Evolutionary conservation across 2,888 invertebrate species (phyloP).

Genomic region (Acronicta psi): DNA sequence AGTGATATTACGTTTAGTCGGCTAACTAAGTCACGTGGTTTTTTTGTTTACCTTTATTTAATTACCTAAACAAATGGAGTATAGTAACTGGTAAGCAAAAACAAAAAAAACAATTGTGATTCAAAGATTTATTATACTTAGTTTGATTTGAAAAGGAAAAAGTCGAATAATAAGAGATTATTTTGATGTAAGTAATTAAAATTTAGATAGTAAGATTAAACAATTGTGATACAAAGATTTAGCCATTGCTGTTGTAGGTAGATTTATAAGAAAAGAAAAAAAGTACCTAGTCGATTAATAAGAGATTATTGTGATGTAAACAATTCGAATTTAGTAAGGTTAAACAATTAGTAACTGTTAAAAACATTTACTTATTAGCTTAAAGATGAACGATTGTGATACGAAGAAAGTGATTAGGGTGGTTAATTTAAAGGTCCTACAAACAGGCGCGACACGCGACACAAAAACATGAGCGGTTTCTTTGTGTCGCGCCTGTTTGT

Average conservation of each 20-base stretch:
- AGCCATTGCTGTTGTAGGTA: conserved; percentile 23
- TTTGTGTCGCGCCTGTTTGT: conserved; percentile 25
- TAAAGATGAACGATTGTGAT: conserved; percentile 22
- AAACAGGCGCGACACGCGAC: conserved; percentile 17
- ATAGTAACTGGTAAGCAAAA: conserved; percentile 21
- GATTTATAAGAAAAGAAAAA: conserved; percentile 24
- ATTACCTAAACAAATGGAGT: conserved; percentile 22
- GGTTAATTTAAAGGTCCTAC: conserved; percentile 25
- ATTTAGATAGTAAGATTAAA: conserved; percentile 21
- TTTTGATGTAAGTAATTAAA: conserved; percentile 15
- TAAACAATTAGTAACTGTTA: conserved; percentile 17
- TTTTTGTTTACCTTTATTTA: conserved; percentile 19
- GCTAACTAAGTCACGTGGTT: conserved; percentile 12
- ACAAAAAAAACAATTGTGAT: conserved; percentile 23
- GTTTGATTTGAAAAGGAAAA: conserved; percentile 26
- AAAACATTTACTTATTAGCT: conserved; percentile 18
- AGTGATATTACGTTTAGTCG: conserved; percentile 19
- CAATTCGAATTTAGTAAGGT: conserved; percentile 21
- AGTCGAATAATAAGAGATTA: conserved; percentile 25
- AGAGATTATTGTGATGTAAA: conserved; percentile 26
- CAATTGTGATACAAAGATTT: conserved; percentile 26
- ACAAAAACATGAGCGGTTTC: conserved; percentile 16
- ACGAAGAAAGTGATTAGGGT: conserved; percentile 25
- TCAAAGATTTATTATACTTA: conserved; percentile 25
- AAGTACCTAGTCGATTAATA: conserved; percentile 23